Percentiles rank a stretch among this genome's conserved stretches.
phyloP scores from a whole-genome alignment of 2,797 vertebrate genomes.

The Dryobates pubescens region DNA sequence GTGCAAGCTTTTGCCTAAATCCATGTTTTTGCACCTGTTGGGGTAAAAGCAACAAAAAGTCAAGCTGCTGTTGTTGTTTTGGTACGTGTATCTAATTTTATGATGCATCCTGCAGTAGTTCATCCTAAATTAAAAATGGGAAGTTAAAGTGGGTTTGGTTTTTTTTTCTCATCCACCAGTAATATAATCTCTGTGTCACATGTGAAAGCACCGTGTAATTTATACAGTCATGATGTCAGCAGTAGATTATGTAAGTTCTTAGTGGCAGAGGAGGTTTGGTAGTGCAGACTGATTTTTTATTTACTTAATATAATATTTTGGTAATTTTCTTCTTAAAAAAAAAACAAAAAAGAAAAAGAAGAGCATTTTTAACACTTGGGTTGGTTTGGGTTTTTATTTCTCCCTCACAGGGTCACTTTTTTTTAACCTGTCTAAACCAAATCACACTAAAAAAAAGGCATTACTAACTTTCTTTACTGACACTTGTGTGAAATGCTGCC shows the following conservation, averaged over 20 bases:
- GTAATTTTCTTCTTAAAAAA: constrained; percentile 29
- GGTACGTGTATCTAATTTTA: constrained; percentile 51
- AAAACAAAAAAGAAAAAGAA: background rate
- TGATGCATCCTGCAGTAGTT: constrained; percentile 34
- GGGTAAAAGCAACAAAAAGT: constrained; percentile 60
- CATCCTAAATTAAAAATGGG: constrained; percentile 52
- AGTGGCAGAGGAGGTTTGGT: constrained; percentile 66
- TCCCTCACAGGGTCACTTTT: background rate
- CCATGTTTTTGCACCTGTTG: constrained; percentile 62
- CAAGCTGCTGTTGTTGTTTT: constrained; percentile 5
- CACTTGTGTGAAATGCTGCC: background rate
- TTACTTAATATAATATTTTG: constrained; percentile 55
- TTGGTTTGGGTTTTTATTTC: constrained; percentile 1
- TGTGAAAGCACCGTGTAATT: constrained; percentile 72
- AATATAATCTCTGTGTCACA: constrained; percentile 75
- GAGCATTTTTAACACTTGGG: background rate
- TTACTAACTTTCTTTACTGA: background rate
- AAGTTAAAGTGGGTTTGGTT: constrained; percentile 37
- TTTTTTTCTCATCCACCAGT: constrained; percentile 58
- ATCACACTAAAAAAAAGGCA: background rate
- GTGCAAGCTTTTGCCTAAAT: constrained; percentile 39
- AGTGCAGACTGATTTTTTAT: constrained; percentile 46
- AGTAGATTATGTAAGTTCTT: constrained; percentile 74
- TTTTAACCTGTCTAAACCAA: background rate
- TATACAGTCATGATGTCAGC: constrained; percentile 72